phyloP scores from a whole-genome alignment of 2,888 invertebrate genomes.

The Cheilosia vernalis region DNA sequence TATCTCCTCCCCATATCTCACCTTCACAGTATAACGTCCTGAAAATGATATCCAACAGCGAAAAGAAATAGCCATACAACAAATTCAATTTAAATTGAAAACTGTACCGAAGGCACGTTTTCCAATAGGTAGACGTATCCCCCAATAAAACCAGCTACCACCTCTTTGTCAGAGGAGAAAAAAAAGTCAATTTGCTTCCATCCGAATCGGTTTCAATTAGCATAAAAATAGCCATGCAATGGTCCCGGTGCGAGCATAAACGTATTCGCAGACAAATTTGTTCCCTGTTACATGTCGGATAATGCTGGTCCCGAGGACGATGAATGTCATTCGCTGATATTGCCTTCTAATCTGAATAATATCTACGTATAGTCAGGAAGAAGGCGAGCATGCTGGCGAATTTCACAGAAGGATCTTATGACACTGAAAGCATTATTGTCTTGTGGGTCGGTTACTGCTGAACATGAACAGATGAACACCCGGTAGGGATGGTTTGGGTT shows the following conservation, averaged over 20 bases:
- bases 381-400: background rate
- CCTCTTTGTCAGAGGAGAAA: background rate
- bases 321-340: conserved; percentile 31
- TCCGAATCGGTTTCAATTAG: conserved; percentile 81
- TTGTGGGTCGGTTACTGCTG: background rate
- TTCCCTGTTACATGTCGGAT: conserved; percentile 40
- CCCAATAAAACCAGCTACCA: background rate
- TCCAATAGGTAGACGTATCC: conserved; percentile 27
- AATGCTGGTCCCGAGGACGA: conserved; percentile 30
- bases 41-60: conserved; percentile 18
- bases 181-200: conserved; percentile 78
- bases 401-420: conserved; percentile 1
- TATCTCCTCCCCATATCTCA: background rate
- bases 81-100: conserved; percentile 65
- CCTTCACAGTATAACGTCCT: conserved; percentile 25
- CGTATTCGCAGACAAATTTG: conserved; percentile 71
- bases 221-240: conserved; percentile 80
- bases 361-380: conserved; percentile 20
- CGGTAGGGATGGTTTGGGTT: background rate
- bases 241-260: conserved; percentile 70
- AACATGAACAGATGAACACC: too few relatives aligned
- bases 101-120: conserved; percentile 24
- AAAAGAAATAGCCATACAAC: conserved; percentile 18
- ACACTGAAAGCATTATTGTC: conserved; percentile 26
- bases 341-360: conserved; percentile 58